phyloP scores from a whole-genome alignment of 1,140 invertebrate genomes.

The Lethocerus indicus region DNA sequence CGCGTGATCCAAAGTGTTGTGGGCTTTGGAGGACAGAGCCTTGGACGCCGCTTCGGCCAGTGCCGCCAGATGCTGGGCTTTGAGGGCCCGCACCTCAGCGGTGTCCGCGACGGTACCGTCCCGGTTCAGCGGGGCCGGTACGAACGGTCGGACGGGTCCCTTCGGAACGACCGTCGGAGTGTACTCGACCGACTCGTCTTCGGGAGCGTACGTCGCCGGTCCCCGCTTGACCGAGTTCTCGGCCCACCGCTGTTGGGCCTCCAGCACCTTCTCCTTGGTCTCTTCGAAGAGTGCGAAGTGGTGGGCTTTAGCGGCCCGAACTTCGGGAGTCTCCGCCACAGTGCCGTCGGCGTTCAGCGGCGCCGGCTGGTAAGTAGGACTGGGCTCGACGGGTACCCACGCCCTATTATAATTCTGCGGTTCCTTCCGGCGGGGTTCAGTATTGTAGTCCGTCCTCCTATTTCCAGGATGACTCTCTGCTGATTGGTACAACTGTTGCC shows the following conservation, averaged over 20 bases:
- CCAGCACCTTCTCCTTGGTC: no score
- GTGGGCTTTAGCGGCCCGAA: constrained; percentile 32
- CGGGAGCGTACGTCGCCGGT: constrained; percentile 27
- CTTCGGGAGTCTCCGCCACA: constrained; percentile 25
- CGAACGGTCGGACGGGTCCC: no score
- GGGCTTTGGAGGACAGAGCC: no score
- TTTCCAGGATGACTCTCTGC: background rate
- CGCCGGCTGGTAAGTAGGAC: constrained; percentile 7
- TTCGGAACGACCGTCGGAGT: no score
- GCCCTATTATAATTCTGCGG: no score
- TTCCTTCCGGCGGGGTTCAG: no score
- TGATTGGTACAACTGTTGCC: background rate
- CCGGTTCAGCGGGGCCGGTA: constrained; percentile 19
- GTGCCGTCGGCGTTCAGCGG: constrained; percentile 11
- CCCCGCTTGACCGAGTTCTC: constrained; percentile 2
- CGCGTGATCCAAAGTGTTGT: no score
- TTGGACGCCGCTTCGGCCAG: constrained; percentile 14
- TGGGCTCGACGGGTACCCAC: background rate
- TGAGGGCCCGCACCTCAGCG: constrained; percentile 22
- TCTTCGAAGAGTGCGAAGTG: constrained; percentile 37
- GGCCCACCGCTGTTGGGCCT: background rate
- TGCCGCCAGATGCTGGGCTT: constrained; percentile 18
- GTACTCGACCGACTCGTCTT: constrained; percentile 30
- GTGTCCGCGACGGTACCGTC: constrained; percentile 31
- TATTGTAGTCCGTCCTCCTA: background rate